phyloP scores from a whole-genome alignment of 2,113 vertebrate species.

The Melozone crissalis region DNA sequence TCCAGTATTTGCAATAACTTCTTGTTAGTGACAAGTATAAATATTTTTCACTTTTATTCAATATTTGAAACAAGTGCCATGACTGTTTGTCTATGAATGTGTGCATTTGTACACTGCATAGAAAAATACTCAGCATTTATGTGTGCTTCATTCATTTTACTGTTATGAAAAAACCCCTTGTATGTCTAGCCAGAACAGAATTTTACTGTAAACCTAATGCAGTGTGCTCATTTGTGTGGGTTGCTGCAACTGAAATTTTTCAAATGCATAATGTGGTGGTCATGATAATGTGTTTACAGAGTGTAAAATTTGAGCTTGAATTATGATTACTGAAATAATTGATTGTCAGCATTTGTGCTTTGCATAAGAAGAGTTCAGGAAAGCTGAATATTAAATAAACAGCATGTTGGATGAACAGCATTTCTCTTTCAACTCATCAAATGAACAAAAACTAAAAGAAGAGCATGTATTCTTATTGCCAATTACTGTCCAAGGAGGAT shows the following conservation, averaged over 20 bases:
- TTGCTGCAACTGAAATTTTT: slow-evolving; percentile 43
- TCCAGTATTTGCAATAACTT: background rate
- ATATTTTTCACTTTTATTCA: background rate
- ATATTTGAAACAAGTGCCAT: background rate
- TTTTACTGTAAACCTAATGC: background rate
- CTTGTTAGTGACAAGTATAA: background rate
- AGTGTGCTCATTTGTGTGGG: background rate
- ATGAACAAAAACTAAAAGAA: slow-evolving; percentile 32
- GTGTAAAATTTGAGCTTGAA: slow-evolving; percentile 48
- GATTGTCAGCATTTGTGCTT: slow-evolving; percentile 37
- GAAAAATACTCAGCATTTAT: background rate
- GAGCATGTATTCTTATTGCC: background rate
- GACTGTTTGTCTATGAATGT: background rate
- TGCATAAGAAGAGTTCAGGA: slow-evolving; percentile 13
- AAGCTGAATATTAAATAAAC: slow-evolving; percentile 45
- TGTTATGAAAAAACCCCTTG: background rate
- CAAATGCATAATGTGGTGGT: slow-evolving; percentile 11
- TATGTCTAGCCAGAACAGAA: background rate
- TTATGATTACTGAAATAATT: slow-evolving; percentile 59
- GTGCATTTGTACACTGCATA: background rate
- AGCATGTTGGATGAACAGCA: background rate
- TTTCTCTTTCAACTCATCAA: slow-evolving; percentile 23
- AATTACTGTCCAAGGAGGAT: slow-evolving; percentile 51
- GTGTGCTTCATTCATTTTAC: background rate
- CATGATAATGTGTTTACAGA: slow-evolving; percentile 48